phyloP scores from a whole-genome alignment of 2,113 vertebrate species.

The Alexandromys fortis region DNA sequence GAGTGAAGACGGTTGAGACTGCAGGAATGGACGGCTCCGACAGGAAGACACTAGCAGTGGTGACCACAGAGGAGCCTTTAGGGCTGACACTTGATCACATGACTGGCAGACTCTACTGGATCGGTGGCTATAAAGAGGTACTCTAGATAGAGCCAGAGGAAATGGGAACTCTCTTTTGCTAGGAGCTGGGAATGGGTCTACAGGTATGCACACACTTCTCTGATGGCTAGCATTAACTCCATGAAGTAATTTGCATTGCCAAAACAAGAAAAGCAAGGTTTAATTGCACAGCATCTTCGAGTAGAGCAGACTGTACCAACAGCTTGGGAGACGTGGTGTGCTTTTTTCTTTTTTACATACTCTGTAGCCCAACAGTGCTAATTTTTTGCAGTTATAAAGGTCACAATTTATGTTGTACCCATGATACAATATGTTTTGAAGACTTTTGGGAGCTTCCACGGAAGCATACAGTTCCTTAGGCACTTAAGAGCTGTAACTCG shows the following conservation, averaged over 20 bases:
- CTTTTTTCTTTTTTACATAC: neutral
- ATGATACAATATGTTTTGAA: neutral
- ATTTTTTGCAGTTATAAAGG: neutral
- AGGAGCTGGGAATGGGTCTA: neutral
- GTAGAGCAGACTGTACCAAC: neutral
- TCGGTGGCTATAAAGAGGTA: slow-evolving; percentile 92
- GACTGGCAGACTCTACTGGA: slow-evolving; percentile 91
- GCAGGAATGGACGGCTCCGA: slow-evolving; percentile 93
- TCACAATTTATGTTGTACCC: neutral
- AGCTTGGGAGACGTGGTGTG: neutral
- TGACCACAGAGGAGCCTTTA: slow-evolving; percentile 88
- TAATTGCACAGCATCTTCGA: neutral
- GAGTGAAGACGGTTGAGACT: slow-evolving; percentile 86
- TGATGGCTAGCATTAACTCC: neutral
- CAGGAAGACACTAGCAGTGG: slow-evolving; percentile 81
- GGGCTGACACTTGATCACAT: slow-evolving; percentile 89
- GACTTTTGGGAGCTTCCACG: neutral
- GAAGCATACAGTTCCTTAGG: neutral
- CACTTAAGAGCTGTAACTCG: neutral
- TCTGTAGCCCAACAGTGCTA: neutral
- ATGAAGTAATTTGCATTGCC: neutral
- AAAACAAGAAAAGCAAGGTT: neutral
- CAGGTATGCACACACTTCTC: neutral
- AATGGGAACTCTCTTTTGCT: neutral
- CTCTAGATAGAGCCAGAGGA: neutral